These are phyloP conservation scores for Coelopa pilipes DNA, from an alignment of 2,888 invertebrate species.

Conservation along the genomic window DNA sequence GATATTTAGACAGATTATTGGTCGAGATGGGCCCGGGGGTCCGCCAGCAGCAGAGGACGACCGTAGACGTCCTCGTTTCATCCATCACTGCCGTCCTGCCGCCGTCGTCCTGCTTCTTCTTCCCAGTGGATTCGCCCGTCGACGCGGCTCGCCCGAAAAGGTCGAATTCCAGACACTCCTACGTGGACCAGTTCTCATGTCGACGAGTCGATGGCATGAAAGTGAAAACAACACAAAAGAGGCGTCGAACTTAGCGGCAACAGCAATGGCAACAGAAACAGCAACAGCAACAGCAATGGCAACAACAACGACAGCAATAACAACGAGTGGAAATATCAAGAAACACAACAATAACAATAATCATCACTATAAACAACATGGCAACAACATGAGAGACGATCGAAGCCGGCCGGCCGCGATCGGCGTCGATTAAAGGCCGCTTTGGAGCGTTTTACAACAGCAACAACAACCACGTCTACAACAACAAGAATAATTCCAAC, in stretches of 20 bases:
- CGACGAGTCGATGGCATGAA: not conserved
- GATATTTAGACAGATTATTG: not conserved
- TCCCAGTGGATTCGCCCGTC: not conserved
- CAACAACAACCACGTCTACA: too few relatives aligned
- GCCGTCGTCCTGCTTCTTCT: not conserved
- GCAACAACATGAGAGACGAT: not conserved
- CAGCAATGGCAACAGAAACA: not conserved
- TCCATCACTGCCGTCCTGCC: too few relatives aligned
- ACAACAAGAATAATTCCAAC: too few relatives aligned
- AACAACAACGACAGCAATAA: not conserved
- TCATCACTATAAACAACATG: not conserved
- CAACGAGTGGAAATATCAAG: not conserved
- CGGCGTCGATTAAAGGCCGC: not conserved
- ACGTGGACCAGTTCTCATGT: constrained; percentile 19
- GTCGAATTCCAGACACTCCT: constrained; percentile 26
- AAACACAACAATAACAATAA: too few relatives aligned
- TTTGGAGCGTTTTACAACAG: not conserved
- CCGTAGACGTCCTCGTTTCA: too few relatives aligned
- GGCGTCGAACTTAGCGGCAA: not conserved
- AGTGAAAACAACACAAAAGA: constrained; percentile 4
- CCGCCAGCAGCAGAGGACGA: too few relatives aligned
- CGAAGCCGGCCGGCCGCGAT: constrained; percentile 2
- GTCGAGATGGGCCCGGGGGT: too few relatives aligned
- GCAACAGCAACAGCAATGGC: not conserved
- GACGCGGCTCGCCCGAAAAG: constrained; percentile 10